These are phyloP conservation scores for Gymnogyps californianus DNA, from an alignment of 2,113 vertebrate species.

Conservation along the genomic window DNA sequence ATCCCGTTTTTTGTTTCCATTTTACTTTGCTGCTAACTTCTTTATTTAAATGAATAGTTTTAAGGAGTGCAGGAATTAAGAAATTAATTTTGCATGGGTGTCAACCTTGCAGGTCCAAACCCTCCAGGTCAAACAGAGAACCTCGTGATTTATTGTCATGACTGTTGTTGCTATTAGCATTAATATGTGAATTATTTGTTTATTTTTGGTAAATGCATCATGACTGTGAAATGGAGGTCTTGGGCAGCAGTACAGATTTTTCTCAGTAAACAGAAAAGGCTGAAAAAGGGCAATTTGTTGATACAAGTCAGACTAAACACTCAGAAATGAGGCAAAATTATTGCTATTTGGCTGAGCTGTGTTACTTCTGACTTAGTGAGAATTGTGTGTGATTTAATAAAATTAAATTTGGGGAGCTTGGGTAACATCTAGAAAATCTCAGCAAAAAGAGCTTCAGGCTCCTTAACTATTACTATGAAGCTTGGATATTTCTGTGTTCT, in stretches of 20 bases:
- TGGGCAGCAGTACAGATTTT: neutral
- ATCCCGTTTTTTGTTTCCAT: neutral
- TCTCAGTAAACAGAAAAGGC: neutral
- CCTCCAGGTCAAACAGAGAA: neutral
- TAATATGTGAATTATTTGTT: neutral
- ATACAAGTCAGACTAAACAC: neutral
- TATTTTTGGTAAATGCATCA: neutral
- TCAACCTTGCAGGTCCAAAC: neutral
- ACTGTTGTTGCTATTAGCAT: neutral
- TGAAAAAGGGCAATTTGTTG: neutral
- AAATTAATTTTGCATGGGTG: neutral
- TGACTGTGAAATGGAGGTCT: neutral
- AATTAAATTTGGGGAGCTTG: neutral
- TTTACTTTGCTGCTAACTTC: neutral
- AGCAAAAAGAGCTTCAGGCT: neutral
- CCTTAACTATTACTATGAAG: neutral
- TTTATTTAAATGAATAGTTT: neutral
- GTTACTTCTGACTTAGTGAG: neutral
- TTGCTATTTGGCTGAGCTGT: neutral
- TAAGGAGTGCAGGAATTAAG: neutral
- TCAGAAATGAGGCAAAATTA: neutral
- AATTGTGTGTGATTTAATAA: neutral
- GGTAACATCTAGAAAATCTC: neutral
- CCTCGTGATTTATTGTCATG: neutral
- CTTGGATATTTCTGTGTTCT: neutral